A percentile compares a stretch with the other conserved stretches of the same genome.
Conservation (phyloP, 2,888 invertebrate genomes). For the Meiosimyza platycephala region DNA sequence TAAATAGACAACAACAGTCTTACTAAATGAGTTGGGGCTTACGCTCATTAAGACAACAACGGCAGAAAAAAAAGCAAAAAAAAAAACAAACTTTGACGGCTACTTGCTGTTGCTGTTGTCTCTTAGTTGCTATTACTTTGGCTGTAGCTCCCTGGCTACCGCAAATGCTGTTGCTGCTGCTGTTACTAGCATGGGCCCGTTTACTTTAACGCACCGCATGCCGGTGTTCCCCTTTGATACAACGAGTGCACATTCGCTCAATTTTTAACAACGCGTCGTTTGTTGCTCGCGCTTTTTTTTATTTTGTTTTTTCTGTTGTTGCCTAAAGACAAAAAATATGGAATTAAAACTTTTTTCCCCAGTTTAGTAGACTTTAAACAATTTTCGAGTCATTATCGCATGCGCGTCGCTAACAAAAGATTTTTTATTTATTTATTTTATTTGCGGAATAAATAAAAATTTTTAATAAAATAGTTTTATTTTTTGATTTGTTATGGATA, state of each 20-base stretch:
- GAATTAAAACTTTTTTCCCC: conserved; percentile 62
- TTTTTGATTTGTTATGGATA: too few relatives aligned
- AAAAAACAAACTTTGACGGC: too few relatives aligned
- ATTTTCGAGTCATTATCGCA: conserved; percentile 66
- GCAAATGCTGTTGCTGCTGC: conserved; percentile 35
- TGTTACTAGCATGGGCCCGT: conserved; percentile 36
- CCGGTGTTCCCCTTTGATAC: too few relatives aligned
- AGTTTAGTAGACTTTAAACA: conserved; percentile 65
- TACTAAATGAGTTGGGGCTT: too few relatives aligned
- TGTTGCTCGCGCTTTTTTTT: neutral
- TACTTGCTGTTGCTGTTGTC: too few relatives aligned
- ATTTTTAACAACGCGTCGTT: conserved; percentile 18
- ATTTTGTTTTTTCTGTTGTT: conserved; percentile 6
- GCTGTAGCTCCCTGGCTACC: conserved; percentile 21
- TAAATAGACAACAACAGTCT: too few relatives aligned
- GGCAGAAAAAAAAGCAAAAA: too few relatives aligned
- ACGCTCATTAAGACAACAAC: too few relatives aligned
- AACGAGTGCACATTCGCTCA: conserved; percentile 40
- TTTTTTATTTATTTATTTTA: neutral
- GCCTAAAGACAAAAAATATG: conserved; percentile 63
- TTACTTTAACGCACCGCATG: too few relatives aligned
- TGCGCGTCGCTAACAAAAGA: conserved; percentile 56
- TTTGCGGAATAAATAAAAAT: too few relatives aligned
- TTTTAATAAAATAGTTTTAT: too few relatives aligned
- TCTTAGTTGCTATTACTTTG: too few relatives aligned